phyloP scores from a whole-genome alignment of 2,797 vertebrate genomes.

The Geotria australis region DNA sequence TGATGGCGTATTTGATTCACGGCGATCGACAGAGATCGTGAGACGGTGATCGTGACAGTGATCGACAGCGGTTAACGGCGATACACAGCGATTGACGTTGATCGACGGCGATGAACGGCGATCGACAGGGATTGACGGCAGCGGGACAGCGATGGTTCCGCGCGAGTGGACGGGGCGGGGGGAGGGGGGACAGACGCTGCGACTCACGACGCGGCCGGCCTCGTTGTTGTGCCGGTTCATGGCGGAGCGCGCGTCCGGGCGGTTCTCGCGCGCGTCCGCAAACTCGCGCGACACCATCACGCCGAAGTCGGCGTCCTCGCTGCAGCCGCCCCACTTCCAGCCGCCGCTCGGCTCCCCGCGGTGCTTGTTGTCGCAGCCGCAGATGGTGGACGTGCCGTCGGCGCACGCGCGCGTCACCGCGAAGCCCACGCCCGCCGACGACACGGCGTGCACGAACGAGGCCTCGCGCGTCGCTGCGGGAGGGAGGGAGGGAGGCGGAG shows the following conservation, averaged over 20 bases:
- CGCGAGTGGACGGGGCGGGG: accelerated
- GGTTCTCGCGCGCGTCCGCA: slow-evolving; percentile 69
- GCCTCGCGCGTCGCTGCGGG: slow-evolving; percentile 67
- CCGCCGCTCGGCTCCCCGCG: slow-evolving; percentile 61
- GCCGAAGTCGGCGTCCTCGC: slow-evolving; percentile 76
- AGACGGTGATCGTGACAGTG: too few relatives aligned
- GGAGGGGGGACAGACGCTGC: not conserved
- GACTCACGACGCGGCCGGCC: slow-evolving; percentile 49
- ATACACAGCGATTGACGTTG: too few relatives aligned
- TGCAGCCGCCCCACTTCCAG: slow-evolving; percentile 98
- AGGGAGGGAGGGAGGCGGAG: too few relatives aligned
- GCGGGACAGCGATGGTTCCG: not conserved
- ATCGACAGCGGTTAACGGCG: too few relatives aligned
- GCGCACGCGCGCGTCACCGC: slow-evolving; percentile 84
- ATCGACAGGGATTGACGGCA: too few relatives aligned
- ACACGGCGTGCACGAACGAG: slow-evolving; percentile 77
- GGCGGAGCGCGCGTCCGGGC: slow-evolving; percentile 68
- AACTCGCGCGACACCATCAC: slow-evolving; percentile 91
- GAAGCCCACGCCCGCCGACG: slow-evolving; percentile 68
- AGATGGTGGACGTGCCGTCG: slow-evolving; percentile 59
- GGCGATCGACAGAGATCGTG: too few relatives aligned
- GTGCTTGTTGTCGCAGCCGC: slow-evolving; percentile 62
- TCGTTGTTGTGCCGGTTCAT: slow-evolving; percentile 99
- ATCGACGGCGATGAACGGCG: not conserved
- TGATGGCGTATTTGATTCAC: too few relatives aligned